Evolutionary conservation across 2,888 invertebrate species (phyloP).

Genomic region (Sarcophaga subvicina): DNA sequence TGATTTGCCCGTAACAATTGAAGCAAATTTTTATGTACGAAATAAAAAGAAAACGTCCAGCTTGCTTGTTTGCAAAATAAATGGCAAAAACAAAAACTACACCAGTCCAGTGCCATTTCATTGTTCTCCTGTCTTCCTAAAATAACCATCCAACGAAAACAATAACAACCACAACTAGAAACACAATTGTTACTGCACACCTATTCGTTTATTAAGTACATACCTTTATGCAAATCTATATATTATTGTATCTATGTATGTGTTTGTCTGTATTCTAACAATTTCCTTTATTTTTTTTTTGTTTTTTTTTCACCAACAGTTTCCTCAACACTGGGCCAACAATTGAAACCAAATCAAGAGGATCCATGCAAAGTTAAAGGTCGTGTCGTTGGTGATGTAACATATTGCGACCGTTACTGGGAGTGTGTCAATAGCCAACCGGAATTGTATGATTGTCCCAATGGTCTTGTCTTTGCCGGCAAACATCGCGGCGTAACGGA

Average conservation of each 20-base stretch:
- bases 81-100: not conserved
- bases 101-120: too few species aligned
- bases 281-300: slow-evolving; percentile 41
- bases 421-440: slow-evolving; percentile 93
- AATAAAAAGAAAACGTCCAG: too few species aligned
- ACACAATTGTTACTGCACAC: not conserved
- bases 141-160: not conserved
- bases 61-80: not conserved
- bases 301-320: slow-evolving; percentile 42
- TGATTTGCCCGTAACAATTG: not conserved
- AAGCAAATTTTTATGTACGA: not conserved
- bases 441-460: slow-evolving; percentile 94
- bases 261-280: slow-evolving; percentile 28
- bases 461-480: slow-evolving; percentile 94
- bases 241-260: not conserved
- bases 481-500: slow-evolving; percentile 94
- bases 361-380: slow-evolving; percentile 93
- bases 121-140: too few species aligned
- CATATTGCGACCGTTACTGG: slow-evolving; percentile 91
- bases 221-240: not conserved
- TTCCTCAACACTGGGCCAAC: slow-evolving; percentile 70
- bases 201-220: not conserved
- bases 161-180: not conserved
- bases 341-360: slow-evolving; percentile 82
- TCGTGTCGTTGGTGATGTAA: slow-evolving; percentile 89